A percentile compares a stretch with the other conserved stretches of the same genome.
These are phyloP conservation scores for Gallinago stenura DNA, from an alignment of 2,797 vertebrate species.

Conservation along the genomic window DNA sequence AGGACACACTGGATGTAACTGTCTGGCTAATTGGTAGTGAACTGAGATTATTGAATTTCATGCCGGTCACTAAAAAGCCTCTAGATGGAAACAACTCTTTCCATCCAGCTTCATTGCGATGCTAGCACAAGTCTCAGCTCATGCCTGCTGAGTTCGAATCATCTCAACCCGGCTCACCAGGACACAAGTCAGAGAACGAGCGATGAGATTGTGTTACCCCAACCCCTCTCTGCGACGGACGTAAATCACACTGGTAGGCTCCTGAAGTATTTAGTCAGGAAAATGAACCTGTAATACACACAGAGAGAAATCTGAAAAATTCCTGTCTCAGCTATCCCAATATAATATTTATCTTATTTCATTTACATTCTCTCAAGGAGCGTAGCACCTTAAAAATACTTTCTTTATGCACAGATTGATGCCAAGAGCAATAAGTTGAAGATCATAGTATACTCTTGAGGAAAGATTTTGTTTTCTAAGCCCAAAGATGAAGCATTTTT, in stretches of 20 bases:
- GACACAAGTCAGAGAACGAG: not conserved
- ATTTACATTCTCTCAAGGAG: not conserved
- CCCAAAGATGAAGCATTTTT: not conserved
- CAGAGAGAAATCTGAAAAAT: not conserved
- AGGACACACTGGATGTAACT: not conserved
- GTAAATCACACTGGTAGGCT: not conserved
- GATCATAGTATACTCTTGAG: not conserved
- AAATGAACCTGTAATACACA: not conserved
- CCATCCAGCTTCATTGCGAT: not conserved
- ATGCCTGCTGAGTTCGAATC: not conserved
- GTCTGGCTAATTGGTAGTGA: not conserved
- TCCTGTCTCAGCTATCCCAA: not conserved
- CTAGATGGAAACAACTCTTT: not conserved
- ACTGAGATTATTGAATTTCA: not conserved
- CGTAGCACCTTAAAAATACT: not conserved
- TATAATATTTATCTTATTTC: not conserved
- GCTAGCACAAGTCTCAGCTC: not conserved
- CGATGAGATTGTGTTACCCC: not conserved
- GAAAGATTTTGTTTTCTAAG: conserved; percentile 31
- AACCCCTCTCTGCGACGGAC: not conserved
- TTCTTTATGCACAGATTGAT: not conserved
- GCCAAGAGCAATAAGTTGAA: conserved; percentile 41
- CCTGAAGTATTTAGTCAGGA: not conserved
- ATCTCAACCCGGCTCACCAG: not conserved
- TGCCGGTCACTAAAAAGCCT: not conserved